Evolutionary conservation across 2,113 vertebrate genomes (phyloP), one percentile per base, ranked within the genome.

Genomic region (Geothlypis trichas): DNA sequence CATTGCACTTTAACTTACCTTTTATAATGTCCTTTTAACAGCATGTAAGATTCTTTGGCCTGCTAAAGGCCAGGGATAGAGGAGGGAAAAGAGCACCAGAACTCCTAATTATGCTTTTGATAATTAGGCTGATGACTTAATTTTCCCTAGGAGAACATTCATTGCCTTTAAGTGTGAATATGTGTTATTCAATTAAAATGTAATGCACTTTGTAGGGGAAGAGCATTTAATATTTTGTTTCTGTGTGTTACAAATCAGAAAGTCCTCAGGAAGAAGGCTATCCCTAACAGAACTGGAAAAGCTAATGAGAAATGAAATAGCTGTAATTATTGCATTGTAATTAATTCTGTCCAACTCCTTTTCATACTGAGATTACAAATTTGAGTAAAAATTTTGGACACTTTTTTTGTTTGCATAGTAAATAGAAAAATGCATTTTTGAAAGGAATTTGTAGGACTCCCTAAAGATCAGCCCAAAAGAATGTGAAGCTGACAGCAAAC

Each of bases 1-100:
- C 4, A 39, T 33, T 90, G 20, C n/a, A 61, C 26, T 89, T 86
- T 41, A 58, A 41, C 15, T 61, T 74, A 26, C 17, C 30, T 87
- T 73, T 31, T 41, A 8, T 26, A 52, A 63, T 37, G 6, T 15
- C 6, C 0, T 54, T 77, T 65, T 87, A 66, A 31, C 10, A 55
- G 5, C 3, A 63, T 65, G 44, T 37, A 18, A 0, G 2, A 1
- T 4, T 3, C 4, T 28, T 79, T 59, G 15, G 5, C 33, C 31
- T 58, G 37, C 26, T 83, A 66, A 68, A 58, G 15, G 11, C 31
- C 37, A 58, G n/a, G 3, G 3, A 8, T 24, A 35, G 1, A 10
- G 20, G 18, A 72, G 13, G 7, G 7, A 14, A 12, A 72, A 76
- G 73, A 47, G 5, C 11, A 47, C 5, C 18, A 42, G 4, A 23